Conservation (phyloP, 2,797 vertebrate species). For the Pseudomugil gertrudae region DNA sequence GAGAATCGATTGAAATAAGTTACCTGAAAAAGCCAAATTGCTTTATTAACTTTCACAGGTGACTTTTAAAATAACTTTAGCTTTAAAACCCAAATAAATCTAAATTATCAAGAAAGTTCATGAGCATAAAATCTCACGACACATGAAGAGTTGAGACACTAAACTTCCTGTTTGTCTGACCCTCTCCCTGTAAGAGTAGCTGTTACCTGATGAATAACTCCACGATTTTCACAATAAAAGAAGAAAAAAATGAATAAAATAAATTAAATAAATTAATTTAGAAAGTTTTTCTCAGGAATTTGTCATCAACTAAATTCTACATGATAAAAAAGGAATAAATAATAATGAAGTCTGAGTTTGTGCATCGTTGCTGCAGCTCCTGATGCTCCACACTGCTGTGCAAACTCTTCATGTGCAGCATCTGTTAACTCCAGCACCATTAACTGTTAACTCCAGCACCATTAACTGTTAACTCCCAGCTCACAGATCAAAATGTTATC, state of each 20-base stretch:
- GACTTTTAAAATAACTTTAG: background rate
- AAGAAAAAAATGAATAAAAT: background rate
- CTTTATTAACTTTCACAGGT: background rate
- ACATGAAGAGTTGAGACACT: background rate
- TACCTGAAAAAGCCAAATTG: background rate
- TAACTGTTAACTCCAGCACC: slow-evolving; percentile 4
- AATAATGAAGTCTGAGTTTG: background rate
- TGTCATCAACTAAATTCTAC: background rate
- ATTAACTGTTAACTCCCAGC: slow-evolving; percentile 10
- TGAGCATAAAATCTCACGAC: background rate
- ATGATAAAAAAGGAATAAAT: background rate
- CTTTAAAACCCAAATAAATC: background rate
- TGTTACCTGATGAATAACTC: slow-evolving; percentile 10
- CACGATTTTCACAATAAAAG: background rate
- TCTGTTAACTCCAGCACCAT: too few relatives aligned
- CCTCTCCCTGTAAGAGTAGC: slow-evolving; percentile 1
- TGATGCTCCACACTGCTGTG: background rate
- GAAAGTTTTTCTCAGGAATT: too few relatives aligned
- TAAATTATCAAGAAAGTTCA: background rate
- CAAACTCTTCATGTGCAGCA: background rate
- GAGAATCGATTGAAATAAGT: rapidly evolving
- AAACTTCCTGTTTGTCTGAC: slow-evolving; percentile 4
- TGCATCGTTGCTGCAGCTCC: too few relatives aligned
- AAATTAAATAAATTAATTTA: background rate
- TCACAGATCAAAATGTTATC: slow-evolving; percentile 29